A percentile compares a stretch with the other conserved stretches of the same genome.
Conservation (phyloP, 1,140 invertebrate species). For the Dendroctonus valens region DNA sequence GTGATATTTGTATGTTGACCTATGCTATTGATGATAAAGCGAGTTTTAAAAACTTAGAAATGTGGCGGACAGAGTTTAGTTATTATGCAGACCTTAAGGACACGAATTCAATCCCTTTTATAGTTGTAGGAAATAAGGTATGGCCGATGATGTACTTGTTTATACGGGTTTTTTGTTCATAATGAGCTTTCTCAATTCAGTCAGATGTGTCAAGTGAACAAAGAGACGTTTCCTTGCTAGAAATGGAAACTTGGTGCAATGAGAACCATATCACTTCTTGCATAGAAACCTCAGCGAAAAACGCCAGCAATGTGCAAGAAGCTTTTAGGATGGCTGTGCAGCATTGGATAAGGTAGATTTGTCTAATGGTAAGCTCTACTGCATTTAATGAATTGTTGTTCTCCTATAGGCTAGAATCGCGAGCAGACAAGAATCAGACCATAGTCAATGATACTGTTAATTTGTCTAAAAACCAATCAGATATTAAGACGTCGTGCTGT, state of each 20-base stretch:
- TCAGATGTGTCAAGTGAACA: conserved; percentile 66
- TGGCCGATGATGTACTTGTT: neutral
- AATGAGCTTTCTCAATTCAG: conserved; percentile 53
- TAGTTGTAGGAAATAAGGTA: conserved; percentile 61
- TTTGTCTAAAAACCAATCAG: conserved; percentile 43
- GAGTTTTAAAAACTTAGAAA: conserved; percentile 79
- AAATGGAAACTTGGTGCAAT: conserved; percentile 73
- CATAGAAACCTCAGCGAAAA: conserved; percentile 84
- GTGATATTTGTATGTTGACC: conserved; percentile 87
- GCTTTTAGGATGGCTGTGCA: conserved; percentile 78
- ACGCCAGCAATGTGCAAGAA: conserved; percentile 75
- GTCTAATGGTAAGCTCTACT: neutral
- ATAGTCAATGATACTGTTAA: conserved; percentile 47
- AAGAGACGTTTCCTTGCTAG: conserved; percentile 69
- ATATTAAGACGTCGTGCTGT: conserved; percentile 47
- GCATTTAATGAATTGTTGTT: neutral
- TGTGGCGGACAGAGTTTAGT: conserved; percentile 88
- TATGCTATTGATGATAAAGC: conserved; percentile 81
- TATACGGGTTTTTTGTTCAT: no score
- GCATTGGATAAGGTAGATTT: conserved; percentile 42
- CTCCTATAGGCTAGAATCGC: conserved; percentile 37
- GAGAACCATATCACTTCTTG: conserved; percentile 72
- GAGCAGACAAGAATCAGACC: conserved; percentile 44
- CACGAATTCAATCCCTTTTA: conserved; percentile 76
- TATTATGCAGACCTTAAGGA: conserved; percentile 86